Conservation (phyloP, 2,797 vertebrate species). For the Calcarius lapponicus region DNA sequence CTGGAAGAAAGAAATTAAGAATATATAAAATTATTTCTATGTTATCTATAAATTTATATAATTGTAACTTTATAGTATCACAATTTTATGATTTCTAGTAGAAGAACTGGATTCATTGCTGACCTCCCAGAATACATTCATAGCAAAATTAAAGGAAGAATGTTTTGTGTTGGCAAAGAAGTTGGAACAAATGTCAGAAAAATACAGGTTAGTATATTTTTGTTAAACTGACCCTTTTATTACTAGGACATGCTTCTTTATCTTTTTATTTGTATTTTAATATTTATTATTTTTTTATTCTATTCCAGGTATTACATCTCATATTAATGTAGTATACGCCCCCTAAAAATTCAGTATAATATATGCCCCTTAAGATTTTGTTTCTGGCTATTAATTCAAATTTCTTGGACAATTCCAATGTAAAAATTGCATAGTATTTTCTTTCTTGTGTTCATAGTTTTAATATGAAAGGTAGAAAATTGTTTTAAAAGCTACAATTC, state of each 20-base stretch:
- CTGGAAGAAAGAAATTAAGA: not conserved
- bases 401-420: not conserved
- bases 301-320: not conserved
- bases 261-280: not conserved
- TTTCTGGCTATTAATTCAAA: not conserved
- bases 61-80: not conserved
- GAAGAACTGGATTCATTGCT: constrained; percentile 85
- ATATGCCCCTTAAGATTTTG: not conserved
- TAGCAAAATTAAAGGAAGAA: constrained; percentile 89
- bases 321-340: not conserved
- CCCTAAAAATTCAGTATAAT: not conserved
- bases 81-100: constrained; percentile 78
- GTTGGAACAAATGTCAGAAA: constrained; percentile 83
- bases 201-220: constrained; percentile 81
- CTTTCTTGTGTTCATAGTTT: not conserved
- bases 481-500: not conserved
- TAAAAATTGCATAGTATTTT: not conserved
- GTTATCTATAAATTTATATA: not conserved
- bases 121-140: constrained; percentile 88
- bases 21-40: not conserved
- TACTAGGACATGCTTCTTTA: not conserved
- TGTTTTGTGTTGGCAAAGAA: constrained; percentile 81
- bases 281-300: not conserved
- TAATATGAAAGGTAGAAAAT: not conserved
- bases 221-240: not conserved